Conservation (phyloP, 1,140 invertebrate species). For the Caenorhabditis tropicalis region DNA sequence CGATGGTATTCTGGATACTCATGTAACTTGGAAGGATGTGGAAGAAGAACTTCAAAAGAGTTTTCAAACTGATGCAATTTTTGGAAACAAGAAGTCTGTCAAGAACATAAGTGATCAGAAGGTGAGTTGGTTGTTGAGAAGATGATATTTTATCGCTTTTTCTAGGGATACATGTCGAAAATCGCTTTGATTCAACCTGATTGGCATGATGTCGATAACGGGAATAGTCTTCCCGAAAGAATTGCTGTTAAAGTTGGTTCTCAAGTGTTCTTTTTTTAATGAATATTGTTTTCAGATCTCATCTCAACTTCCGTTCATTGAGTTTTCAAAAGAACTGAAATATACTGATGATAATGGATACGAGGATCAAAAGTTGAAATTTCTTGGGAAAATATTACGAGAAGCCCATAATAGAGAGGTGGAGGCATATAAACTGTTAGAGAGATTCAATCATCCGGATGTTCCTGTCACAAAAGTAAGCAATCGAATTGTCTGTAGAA, state of each 20-base stretch:
- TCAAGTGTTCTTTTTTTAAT: no score
- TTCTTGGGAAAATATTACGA: not conserved
- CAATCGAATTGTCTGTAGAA: no score
- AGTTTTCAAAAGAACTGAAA: not conserved
- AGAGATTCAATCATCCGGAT: slow-evolving; percentile 22
- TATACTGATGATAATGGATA: not conserved
- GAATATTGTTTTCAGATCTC: not conserved
- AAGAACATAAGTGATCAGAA: slow-evolving; percentile 24
- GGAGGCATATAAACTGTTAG: slow-evolving; percentile 10
- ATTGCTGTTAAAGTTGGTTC: not conserved
- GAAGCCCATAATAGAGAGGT: slow-evolving; percentile 35
- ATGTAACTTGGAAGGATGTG: slow-evolving; percentile 37
- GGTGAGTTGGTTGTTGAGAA: not conserved
- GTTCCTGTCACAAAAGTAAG: not conserved
- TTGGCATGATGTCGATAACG: not conserved
- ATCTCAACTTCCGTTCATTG: slow-evolving; percentile 3
- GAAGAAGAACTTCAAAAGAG: not conserved
- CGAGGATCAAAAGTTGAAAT: not conserved
- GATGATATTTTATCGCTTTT: not conserved
- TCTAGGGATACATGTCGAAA: slow-evolving; percentile 44
- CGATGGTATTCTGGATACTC: slow-evolving; percentile 36
- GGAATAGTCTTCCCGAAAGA: not conserved
- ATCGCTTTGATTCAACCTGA: slow-evolving; percentile 15
- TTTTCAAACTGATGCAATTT: not conserved
- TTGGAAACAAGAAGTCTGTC: slow-evolving; percentile 26